Conservation (phyloP, 2,888 invertebrate species). For the Epirrhoe alternata region DNA sequence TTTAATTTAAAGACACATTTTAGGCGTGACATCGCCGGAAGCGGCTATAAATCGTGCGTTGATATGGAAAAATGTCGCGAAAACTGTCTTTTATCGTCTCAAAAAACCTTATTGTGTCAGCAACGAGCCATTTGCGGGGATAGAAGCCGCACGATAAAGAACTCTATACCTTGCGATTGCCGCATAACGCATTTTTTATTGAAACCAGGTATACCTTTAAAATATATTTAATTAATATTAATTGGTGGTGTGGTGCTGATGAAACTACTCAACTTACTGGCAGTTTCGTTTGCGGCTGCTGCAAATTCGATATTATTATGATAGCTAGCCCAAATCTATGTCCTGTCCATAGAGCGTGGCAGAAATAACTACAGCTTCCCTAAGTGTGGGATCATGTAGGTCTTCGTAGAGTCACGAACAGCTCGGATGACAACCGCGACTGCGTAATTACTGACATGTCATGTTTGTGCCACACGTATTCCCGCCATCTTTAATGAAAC, state of each 20-base stretch:
- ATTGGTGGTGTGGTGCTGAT: no score
- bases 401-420: conserved; percentile 56
- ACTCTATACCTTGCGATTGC: background rate
- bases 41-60: conserved; percentile 69
- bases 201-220: background rate
- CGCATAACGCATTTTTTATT: background rate
- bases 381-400: conserved; percentile 67
- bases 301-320: no score
- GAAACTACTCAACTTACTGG: no score
- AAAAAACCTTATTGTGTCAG: conserved; percentile 54
- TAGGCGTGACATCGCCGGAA: conserved; percentile 66
- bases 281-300: no score
- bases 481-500: conserved; percentile 40
- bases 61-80: conserved; percentile 68
- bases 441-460: conserved; percentile 67
- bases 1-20: conserved; percentile 65
- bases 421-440: conserved; percentile 76
- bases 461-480: conserved; percentile 57
- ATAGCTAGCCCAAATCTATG: no score
- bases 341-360: conserved; percentile 43
- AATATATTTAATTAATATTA: no score
- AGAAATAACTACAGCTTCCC: conserved; percentile 74
- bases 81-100: conserved; percentile 68
- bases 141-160: conserved; percentile 18
- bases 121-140: conserved; percentile 51